phyloP scores from a whole-genome alignment of 2,888 invertebrate species.

The Drosophila subsilvestris region DNA sequence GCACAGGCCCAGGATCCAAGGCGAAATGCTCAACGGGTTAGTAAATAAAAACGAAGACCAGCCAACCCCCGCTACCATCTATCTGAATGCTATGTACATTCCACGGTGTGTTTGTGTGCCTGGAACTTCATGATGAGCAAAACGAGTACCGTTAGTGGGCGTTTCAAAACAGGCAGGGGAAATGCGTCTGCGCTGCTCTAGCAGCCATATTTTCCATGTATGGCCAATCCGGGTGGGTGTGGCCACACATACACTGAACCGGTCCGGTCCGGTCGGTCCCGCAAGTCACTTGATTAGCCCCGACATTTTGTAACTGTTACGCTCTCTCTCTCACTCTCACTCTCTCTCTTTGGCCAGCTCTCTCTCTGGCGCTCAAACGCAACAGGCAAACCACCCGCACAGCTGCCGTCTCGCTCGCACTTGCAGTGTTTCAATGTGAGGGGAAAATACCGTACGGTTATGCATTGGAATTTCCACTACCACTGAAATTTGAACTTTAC shows the following conservation, averaged over 20 bases:
- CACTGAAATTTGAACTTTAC: constrained; percentile 37
- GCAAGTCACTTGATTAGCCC: constrained; percentile 74
- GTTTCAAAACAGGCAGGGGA: constrained; percentile 46
- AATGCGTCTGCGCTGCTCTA: constrained; percentile 63
- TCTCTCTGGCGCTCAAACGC: constrained; percentile 41
- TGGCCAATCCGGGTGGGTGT: constrained; percentile 74
- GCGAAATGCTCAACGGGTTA: constrained; percentile 72
- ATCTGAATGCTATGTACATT: constrained; percentile 24
- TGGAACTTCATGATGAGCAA: constrained; percentile 59
- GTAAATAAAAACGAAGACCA: constrained; percentile 62
- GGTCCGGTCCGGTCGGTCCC: constrained; percentile 25
- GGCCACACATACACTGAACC: constrained; percentile 54
- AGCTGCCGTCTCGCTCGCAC: constrained; percentile 17
- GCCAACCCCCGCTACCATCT: constrained; percentile 10
- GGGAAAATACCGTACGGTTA: neutral
- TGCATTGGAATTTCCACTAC: constrained; percentile 36
- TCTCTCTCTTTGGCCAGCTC: constrained; percentile 8
- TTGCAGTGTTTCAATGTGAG: neutral
- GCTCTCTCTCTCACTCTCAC: constrained; percentile 29
- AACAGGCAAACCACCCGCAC: constrained; percentile 65
- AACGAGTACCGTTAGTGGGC: constrained; percentile 62
- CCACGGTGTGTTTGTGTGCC: constrained; percentile 22
- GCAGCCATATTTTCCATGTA: constrained; percentile 71
- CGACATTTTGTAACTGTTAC: constrained; percentile 64
- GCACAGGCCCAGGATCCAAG: constrained; percentile 35